Evolutionary conservation across 2,888 invertebrate species (phyloP), one percentile per base, ranked within the genome.

Genomic region (Diloba caeruleocephala): DNA sequence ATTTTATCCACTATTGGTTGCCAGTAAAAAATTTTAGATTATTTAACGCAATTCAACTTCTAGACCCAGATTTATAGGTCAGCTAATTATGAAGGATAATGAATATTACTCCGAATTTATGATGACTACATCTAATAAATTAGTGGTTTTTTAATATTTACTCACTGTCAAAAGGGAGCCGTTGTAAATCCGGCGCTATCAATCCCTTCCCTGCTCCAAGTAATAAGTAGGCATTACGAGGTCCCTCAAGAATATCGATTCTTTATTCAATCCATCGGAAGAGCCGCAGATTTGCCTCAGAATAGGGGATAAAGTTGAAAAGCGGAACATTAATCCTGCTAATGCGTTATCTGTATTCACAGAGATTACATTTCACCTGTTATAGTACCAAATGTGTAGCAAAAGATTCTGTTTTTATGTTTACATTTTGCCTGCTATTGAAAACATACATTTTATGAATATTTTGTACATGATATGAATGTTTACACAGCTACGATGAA

Each of bases 291-390:
- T 82, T 82, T 74, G 58, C 71, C 31, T 32, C 49, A 52, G 67
- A 76, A 67, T 61, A 54, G 50, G 65, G 68, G 71, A 75, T 73
- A 66, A 71, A 75, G 77, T 72, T 77, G 74, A 76, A 76, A 77
- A 70, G 75, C 71, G 63, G 76, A 80, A 79, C 80, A 82, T 85
- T 87, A 82, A 86, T 88, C 85, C 79, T 71, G 50, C 76, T 84
- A 87, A 88, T 86, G 85, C 78, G 55, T 70, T 71, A 54, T 56
- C 52, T 65, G 61, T 65, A 80, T 79, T 75, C 74, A 62, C 58
- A 58, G 63, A 70, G 67, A 76, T 71, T 69, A 65, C 59, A 63
- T 58, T 63, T 50, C 54, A 59, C 52, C 51, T 52, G 58, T 25
- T 53, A 62, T 44, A 55, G 32, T 39, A 53, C 33, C 38, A 38